These are phyloP conservation scores for Chionis minor DNA, from an alignment of 2,113 vertebrate species.

Conservation along the genomic window DNA sequence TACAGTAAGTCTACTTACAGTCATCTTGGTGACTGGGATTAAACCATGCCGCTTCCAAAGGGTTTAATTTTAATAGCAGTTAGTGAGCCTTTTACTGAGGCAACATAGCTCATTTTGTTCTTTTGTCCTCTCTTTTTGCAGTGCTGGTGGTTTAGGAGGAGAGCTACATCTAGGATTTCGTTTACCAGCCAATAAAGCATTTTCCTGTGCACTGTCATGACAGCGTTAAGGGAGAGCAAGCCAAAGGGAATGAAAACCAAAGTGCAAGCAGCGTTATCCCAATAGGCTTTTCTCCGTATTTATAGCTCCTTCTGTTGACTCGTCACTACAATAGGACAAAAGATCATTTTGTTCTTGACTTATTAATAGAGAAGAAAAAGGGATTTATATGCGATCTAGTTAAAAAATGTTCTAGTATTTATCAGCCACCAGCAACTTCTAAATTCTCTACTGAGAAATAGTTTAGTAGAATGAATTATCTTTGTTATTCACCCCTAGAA, in stretches of 20 bases:
- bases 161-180: neutral
- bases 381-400: neutral
- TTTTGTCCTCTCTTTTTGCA: neutral
- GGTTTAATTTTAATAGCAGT: neutral
- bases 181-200: neutral
- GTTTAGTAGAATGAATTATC: slow-evolving; percentile 4
- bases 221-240: neutral
- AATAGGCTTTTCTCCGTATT: neutral
- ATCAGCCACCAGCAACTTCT: slow-evolving; percentile 18
- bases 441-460: slow-evolving; percentile 21
- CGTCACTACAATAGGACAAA: neutral
- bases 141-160: neutral
- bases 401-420: slow-evolving; percentile 11
- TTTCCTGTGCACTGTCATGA: neutral
- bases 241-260: neutral
- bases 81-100: neutral
- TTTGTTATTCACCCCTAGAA: slow-evolving; percentile 45
- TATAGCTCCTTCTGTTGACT: neutral
- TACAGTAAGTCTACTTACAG: neutral
- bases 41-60: neutral
- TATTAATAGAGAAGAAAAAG: neutral
- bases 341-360: slow-evolving; percentile 36
- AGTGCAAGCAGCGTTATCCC: neutral
- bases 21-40: neutral
- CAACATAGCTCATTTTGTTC: neutral